phyloP scores from a whole-genome alignment of 1,140 invertebrate genomes.

The Platyscapa corneri region DNA sequence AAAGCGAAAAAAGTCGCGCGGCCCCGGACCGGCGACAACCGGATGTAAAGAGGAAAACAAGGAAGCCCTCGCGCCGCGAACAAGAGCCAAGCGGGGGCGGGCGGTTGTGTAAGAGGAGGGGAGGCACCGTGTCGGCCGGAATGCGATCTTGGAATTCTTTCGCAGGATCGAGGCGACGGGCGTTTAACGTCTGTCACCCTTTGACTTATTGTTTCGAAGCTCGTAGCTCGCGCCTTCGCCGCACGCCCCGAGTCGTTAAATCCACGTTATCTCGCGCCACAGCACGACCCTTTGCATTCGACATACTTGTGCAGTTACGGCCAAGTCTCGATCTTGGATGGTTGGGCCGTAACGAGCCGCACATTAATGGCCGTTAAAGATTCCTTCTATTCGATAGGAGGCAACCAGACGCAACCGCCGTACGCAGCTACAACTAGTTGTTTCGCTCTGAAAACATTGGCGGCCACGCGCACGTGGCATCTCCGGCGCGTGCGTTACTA shows the following conservation, averaged over 20 bases:
- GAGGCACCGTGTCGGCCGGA: not conserved
- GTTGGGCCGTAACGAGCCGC: not conserved
- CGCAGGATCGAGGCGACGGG: not conserved
- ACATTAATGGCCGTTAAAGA: not conserved
- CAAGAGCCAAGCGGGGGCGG: too few relatives aligned
- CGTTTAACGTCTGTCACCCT: slow-evolving; percentile 7
- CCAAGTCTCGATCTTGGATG: slow-evolving; percentile 7
- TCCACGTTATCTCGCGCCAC: not conserved
- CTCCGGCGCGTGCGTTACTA: too few relatives aligned
- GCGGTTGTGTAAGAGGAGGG: too few relatives aligned
- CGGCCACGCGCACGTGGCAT: too few relatives aligned
- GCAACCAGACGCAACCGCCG: too few relatives aligned
- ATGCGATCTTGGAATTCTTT: slow-evolving; percentile 35
- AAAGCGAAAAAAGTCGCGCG: too few relatives aligned
- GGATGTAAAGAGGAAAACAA: too few relatives aligned
- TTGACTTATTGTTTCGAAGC: slow-evolving; percentile 13
- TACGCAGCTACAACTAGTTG: too few relatives aligned
- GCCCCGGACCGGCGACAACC: not conserved
- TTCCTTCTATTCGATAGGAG: not conserved
- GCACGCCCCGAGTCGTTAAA: not conserved
- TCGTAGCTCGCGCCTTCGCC: not conserved
- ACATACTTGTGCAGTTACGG: slow-evolving; percentile 1
- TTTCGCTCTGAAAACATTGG: too few relatives aligned
- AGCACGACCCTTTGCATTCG: not conserved
- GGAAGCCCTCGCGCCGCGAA: too few relatives aligned